Conservation (phyloP, 2,888 invertebrate genomes). For the Acleris laterana region DNA sequence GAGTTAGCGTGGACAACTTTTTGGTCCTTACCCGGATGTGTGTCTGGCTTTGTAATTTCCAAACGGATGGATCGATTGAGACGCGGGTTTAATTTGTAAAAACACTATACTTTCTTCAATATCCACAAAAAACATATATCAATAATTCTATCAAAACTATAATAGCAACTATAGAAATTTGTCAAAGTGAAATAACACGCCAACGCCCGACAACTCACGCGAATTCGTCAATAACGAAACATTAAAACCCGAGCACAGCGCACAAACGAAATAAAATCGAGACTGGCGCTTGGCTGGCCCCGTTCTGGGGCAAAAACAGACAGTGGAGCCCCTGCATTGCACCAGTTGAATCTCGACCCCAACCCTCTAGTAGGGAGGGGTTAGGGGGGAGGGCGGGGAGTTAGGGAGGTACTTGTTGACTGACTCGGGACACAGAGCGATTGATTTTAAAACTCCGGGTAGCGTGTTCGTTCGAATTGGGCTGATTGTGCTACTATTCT, state of each 20-base stretch:
- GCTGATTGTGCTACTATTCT: background rate
- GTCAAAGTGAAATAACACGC: constrained; percentile 48
- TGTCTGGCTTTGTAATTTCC: no score
- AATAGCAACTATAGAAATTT: background rate
- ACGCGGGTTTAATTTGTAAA: no score
- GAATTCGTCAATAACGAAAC: no score
- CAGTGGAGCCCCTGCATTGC: constrained; percentile 78
- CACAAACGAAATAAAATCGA: constrained; percentile 58
- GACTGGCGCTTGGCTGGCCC: constrained; percentile 62
- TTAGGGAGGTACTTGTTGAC: constrained; percentile 71
- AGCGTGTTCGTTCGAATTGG: background rate
- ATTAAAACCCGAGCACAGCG: no score
- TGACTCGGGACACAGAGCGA: constrained; percentile 52
- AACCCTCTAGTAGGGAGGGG: constrained; percentile 43
- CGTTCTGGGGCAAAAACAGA: constrained; percentile 64
- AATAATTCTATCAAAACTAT: no score
- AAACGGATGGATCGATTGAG: no score
- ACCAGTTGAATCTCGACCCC: constrained; percentile 82
- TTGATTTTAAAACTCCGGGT: constrained; percentile 50
- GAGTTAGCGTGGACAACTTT: no score
- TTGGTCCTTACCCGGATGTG: no score
- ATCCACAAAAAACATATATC: no score
- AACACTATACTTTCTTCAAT: no score
- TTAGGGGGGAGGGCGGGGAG: constrained; percentile 43
- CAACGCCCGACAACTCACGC: constrained; percentile 38